Base-by-base conservation (phyloP, 1,140 invertebrate species). In the Drosophila nannoptera region DNA sequence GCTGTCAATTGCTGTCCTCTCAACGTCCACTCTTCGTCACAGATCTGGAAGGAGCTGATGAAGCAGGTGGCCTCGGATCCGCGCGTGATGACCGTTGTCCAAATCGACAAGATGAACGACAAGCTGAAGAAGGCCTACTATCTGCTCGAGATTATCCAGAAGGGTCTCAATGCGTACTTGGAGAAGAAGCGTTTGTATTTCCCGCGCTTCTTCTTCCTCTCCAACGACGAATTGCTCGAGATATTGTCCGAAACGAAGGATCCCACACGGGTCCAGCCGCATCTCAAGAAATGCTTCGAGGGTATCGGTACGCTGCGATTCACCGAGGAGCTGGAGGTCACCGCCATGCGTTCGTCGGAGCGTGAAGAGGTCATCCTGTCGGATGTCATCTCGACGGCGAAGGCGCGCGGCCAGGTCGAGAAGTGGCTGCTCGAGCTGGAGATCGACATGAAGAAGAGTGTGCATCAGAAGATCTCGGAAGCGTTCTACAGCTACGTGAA, bases 221-320 rank as follows among this genome's bases (percentile, higher is more conserved):
- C 98, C 5, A 99, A 99, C 89, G 97, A 99, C 88, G 97, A 99
- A 89, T 89, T 99, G 29, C 90, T 99, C 14, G 98, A 99, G 91
- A 99, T 99, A 81, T 90, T 99, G 38, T 98, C 97, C 0, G 97
- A 99, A 90, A 98, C 97, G 0, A 99, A 98, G 90, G 97, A 99
- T 92, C 97, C 97, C 0, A 97, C 94, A 62, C 92, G 95, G 71
- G 96, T 99, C n/a, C 97, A 99, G 88, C 97, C 97, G n/a, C 97
- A 99, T 92, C 90, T 99, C 54, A 98, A 98, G 91, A 99, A 99
- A 87, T 98, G 97, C 89, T 99, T 98, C 90, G 96, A 97, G 90
- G 96, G 97, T 31, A 98, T 99, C 68, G 94, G 94, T 5, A 94
- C 92, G 67, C 90, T 99, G 6, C 93, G 92, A 29, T 99, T 99